Evolutionary conservation across 2,797 vertebrate species (phyloP).

Genomic region (Anomalospiza imberbis): DNA sequence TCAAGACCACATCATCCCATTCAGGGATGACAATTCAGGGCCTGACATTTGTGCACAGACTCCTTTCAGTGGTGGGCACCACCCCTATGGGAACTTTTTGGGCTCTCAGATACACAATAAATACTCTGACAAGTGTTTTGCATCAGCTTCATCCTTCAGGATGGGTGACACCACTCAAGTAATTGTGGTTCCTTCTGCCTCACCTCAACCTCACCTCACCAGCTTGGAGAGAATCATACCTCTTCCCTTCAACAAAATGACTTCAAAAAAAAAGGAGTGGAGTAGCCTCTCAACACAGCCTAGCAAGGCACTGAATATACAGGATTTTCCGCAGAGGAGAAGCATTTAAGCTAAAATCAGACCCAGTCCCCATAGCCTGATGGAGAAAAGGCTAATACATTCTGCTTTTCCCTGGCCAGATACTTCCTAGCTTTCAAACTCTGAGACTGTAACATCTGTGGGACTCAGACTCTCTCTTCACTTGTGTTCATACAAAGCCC

Average conservation of each 20-base stretch:
- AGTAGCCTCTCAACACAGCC: background rate
- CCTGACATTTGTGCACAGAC: background rate
- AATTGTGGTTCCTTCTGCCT: background rate
- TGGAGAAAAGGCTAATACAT: background rate
- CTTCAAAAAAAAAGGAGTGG: background rate
- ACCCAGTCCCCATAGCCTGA: background rate
- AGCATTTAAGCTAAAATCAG: background rate
- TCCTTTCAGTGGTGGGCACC: background rate
- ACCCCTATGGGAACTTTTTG: accelerated
- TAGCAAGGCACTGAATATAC: background rate
- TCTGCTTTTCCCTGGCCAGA: background rate
- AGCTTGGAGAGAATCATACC: background rate
- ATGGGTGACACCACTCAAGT: background rate
- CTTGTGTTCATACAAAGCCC: background rate
- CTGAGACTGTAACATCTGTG: background rate
- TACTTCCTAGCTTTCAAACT: background rate
- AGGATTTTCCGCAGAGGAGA: background rate
- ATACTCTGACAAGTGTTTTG: background rate
- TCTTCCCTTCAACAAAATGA: background rate
- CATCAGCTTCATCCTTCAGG: background rate
- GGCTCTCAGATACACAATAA: background rate
- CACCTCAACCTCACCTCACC: background rate
- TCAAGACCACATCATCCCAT: background rate
- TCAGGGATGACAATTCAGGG: background rate
- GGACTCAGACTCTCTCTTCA: background rate